Evolutionary conservation across 1,140 invertebrate species (phyloP).

Genomic region (Drusus annulatus): DNA sequence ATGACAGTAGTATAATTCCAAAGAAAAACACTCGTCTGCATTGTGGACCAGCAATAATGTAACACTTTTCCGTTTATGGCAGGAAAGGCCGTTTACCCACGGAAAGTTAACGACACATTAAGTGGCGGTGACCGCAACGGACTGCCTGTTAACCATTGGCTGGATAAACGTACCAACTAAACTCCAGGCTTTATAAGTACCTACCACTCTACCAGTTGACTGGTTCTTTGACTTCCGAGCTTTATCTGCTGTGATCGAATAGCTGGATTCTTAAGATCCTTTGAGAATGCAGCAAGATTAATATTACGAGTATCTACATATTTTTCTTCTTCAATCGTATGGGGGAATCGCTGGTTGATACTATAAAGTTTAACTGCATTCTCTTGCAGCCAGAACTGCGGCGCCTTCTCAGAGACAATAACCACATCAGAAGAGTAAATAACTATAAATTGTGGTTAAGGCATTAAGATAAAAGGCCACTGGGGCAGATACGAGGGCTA

Average conservation of each 20-base stretch:
- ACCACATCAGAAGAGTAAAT: no score
- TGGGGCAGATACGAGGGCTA: no score
- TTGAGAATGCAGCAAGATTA: neutral
- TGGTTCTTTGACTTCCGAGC: neutral
- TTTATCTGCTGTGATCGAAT: neutral
- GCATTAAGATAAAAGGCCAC: no score
- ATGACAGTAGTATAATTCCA: no score
- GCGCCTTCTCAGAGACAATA: no score
- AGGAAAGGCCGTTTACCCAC: conserved; percentile 24
- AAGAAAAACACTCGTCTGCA: no score
- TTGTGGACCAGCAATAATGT: neutral
- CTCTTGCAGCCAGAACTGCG: no score
- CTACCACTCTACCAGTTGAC: neutral
- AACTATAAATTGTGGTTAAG: no score
- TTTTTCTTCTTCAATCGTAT: no score
- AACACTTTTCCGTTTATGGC: conserved; percentile 27
- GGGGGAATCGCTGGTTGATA: no score
- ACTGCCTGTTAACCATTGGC: conserved; percentile 49
- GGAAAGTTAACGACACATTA: conserved; percentile 50
- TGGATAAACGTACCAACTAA: neutral
- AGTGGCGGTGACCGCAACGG: conserved; percentile 40
- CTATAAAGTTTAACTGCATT: no score
- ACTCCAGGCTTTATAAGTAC: neutral
- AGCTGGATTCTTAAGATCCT: neutral
- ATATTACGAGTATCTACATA: no score